phyloP scores from a whole-genome alignment of 2,797 vertebrate species.

The Euthynnus affinis region DNA sequence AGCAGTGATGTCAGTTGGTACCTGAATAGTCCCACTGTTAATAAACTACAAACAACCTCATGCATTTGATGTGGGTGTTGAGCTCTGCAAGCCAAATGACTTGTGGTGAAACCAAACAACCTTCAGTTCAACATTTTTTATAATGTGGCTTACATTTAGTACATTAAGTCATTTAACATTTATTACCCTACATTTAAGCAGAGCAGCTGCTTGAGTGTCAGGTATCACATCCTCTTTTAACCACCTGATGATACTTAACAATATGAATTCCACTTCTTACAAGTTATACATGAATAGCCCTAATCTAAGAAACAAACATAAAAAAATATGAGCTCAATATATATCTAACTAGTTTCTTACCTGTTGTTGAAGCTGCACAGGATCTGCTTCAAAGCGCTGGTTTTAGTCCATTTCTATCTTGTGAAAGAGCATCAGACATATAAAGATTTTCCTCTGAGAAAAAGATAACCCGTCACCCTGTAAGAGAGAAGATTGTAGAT shows the following conservation, averaged over 20 bases:
- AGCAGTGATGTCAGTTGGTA: too few species aligned
- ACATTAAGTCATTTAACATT: too few species aligned
- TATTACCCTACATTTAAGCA: too few species aligned
- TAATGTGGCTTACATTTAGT: not conserved
- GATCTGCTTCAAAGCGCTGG: not conserved
- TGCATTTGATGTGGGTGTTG: not conserved
- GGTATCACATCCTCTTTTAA: slow-evolving; percentile 6
- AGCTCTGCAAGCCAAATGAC: not conserved
- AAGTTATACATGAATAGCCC: too few species aligned
- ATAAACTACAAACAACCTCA: not conserved
- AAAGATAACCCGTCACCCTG: accelerated
- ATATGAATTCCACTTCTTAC: not conserved
- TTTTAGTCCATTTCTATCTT: not conserved
- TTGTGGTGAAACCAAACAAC: not conserved
- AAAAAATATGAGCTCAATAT: not conserved
- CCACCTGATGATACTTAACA: not conserved
- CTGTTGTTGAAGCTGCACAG: slow-evolving; percentile 10
- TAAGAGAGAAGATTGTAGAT: not conserved
- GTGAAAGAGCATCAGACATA: not conserved
- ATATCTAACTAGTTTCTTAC: slow-evolving; percentile 7
- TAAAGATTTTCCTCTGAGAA: not conserved
- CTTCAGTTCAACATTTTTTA: not conserved
- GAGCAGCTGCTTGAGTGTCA: not conserved
- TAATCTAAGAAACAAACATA: not conserved
- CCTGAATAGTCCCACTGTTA: not conserved